These are phyloP conservation scores for Pachycephala philippinensis DNA, from an alignment of 2,113 vertebrate species.

Conservation along the genomic window DNA sequence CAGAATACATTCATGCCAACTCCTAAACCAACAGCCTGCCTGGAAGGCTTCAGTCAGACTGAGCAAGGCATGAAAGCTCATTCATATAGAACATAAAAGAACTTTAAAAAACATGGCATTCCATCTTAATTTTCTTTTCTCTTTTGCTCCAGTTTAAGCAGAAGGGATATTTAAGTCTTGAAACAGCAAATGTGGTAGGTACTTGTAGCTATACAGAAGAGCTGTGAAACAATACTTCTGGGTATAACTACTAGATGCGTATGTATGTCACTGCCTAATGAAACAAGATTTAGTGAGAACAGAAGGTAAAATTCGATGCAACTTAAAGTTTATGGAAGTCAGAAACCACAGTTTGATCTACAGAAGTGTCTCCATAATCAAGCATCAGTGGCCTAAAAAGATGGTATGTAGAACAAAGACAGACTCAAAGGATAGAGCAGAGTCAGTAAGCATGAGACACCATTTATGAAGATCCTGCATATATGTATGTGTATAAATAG, in stretches of 20 bases:
- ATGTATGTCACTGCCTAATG: neutral
- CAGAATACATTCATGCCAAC: neutral
- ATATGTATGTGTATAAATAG: accelerated
- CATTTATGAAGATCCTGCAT: neutral
- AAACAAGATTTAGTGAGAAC: neutral
- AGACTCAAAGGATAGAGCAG: neutral
- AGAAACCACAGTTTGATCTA: neutral
- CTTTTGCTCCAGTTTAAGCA: neutral
- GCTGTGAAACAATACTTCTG: neutral
- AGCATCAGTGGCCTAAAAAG: neutral
- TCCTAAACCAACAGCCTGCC: neutral
- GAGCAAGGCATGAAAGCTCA: neutral
- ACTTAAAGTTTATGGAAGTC: neutral
- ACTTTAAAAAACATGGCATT: neutral
- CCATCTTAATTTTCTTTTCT: neutral
- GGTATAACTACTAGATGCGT: neutral
- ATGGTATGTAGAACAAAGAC: neutral
- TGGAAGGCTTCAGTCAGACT: neutral
- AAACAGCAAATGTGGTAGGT: neutral
- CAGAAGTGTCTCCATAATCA: neutral
- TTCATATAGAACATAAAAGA: neutral
- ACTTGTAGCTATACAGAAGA: neutral
- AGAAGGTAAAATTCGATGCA: neutral
- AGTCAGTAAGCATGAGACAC: neutral
- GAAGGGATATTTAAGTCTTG: neutral